Conservation (phyloP, 2,888 invertebrate species). For the Oscheius myriophilus region DNA sequence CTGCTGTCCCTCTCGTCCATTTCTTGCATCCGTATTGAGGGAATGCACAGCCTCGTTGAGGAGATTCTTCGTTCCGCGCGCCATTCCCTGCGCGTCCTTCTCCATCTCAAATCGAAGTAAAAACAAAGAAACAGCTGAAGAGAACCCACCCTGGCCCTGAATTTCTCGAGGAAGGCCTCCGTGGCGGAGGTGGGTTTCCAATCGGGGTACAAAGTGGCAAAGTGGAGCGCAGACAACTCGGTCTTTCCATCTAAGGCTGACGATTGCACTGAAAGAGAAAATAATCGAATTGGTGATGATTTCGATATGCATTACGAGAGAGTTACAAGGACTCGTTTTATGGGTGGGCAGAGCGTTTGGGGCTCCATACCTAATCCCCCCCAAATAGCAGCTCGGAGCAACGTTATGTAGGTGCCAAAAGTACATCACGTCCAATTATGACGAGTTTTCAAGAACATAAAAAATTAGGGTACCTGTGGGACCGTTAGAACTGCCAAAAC, state of each 20-base stretch:
- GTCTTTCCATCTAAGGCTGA: conserved; percentile 90
- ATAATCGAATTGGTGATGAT: too few species aligned
- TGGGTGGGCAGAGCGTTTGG: too few species aligned
- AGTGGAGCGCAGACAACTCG: conserved; percentile 93
- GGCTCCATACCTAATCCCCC: too few species aligned
- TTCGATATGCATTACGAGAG: too few species aligned
- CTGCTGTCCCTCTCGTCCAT: neutral
- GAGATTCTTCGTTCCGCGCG: conserved; percentile 27
- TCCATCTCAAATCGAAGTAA: conserved; percentile 28
- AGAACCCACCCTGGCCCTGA: conserved; percentile 43
- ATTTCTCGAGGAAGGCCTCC: conserved; percentile 70
- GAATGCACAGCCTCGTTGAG: conserved; percentile 45
- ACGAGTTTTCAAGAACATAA: too few species aligned
- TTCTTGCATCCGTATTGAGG: conserved; percentile 17
- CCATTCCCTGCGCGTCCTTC: conserved; percentile 31
- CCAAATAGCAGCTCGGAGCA: too few species aligned
- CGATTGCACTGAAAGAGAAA: too few species aligned
- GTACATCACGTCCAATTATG: too few species aligned
- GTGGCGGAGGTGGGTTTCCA: conserved; percentile 83
- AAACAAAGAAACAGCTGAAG: neutral
- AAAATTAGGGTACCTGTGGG: too few species aligned
- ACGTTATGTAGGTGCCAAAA: too few species aligned
- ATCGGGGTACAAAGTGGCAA: conserved; percentile 91
- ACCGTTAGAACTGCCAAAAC: too few species aligned
- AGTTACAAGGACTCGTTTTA: too few species aligned